Conservation (phyloP, 64 coral and sea anemone species). For the Platygyra sinensis region DNA sequence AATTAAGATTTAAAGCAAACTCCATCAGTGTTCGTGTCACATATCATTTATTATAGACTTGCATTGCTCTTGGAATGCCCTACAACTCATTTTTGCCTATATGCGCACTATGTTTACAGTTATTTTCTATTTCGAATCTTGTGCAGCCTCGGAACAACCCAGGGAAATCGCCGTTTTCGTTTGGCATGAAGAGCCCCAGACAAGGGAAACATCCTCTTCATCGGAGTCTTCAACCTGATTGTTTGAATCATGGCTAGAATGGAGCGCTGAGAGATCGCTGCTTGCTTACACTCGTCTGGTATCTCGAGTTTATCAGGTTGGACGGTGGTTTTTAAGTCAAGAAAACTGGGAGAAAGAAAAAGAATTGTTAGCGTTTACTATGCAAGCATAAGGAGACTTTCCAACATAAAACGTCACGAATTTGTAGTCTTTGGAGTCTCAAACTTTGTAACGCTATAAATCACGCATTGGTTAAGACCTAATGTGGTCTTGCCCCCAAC, state of each 20-base stretch:
- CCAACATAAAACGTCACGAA: too few species aligned
- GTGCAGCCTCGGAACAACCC: not conserved
- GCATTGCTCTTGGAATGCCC: too few species aligned
- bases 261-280: not conserved
- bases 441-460: too few species aligned
- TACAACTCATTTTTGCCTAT: too few species aligned
- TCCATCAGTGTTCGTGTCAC: too few species aligned
- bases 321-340: not conserved
- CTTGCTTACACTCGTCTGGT: constrained; percentile 1
- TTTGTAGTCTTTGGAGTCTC: too few species aligned
- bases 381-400: too few species aligned
- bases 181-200: not conserved
- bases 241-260: not conserved
- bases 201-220: not conserved
- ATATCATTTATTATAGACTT: too few species aligned
- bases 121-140: not conserved
- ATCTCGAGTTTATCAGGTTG: not conserved
- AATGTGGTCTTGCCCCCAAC: too few species aligned
- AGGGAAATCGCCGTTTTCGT: not conserved
- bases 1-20: too few species aligned
- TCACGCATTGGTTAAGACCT: too few species aligned
- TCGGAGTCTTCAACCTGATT: not conserved
- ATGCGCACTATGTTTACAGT: too few species aligned
- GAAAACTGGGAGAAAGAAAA: not conserved
- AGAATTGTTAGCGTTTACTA: not conserved